Base-by-base conservation (phyloP, 2,888 invertebrate genomes). In the Ditula angustiorana region DNA sequence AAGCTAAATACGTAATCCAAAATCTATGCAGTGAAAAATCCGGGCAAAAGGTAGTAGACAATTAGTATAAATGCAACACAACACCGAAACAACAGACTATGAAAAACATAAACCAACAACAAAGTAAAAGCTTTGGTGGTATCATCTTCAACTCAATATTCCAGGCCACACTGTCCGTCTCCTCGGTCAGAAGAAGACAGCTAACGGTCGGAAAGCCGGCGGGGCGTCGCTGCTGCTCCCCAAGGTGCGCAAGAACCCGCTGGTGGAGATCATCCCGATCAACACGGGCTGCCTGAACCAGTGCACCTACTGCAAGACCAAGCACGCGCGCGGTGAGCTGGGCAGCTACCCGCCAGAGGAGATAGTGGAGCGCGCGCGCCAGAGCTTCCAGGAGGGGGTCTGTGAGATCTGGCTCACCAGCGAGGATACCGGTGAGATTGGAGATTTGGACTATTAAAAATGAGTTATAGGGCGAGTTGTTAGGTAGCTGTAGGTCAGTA, bases 281-380 rank as follows among this genome's bases (percentile, higher is more conserved):
- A 99, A 98, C 84, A 98, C 98, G 0, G 99, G 99, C 0, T 99
- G 99, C 77, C 91, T 99, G 2, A 99, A 99, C 90, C 98, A 99
- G 79, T 99, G 99, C 85, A 99, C 99, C 0, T 99, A 99, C 81
- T 99, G 99, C 82, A 99, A 99, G 88, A 99, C 99, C 0, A 99
- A 99, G 81, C 98, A 99, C 85, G 99, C 99, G 0, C 89, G 99
- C 55, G 99, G 99, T 0, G 98, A 99, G 81, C 87, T 99, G n/a
- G 98, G 97, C 0, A 99, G 98, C 81, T 99, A 99, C 83, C 95
- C 96, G 0, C 96, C 97, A 0, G 96, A 96, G 52, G 97, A 99
- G 84, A 98, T 99, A 47, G 95, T 99, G 0, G 95, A 95, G 63
- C 93, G 99, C 69, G 99, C 98, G 0, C 88, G 93, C 30, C 97